phyloP scores from a whole-genome alignment of 2,888 invertebrate species.

The Dryomyza anilis region DNA sequence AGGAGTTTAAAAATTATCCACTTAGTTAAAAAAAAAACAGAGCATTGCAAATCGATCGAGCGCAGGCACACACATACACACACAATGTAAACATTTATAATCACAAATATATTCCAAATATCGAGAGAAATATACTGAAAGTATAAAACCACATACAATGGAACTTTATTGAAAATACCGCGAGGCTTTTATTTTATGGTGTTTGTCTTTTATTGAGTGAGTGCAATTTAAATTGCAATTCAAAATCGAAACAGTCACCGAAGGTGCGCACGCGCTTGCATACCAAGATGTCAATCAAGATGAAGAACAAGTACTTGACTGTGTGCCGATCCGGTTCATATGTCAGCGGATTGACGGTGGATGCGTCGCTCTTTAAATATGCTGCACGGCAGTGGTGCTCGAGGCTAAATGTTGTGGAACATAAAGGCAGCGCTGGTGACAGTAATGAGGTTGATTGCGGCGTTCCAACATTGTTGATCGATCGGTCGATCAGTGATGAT shows the following conservation, averaged over 20 bases:
- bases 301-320: background rate
- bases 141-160: background rate
- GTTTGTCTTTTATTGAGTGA: background rate
- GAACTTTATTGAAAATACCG: background rate
- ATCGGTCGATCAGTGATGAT: too few relatives aligned
- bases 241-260: background rate
- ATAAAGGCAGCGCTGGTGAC: slow-evolving; percentile 17
- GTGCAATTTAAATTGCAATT: slow-evolving; percentile 13
- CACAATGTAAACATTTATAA: background rate
- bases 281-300: slow-evolving; percentile 9
- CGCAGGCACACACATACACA: too few relatives aligned
- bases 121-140: background rate
- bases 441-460: slow-evolving; percentile 23
- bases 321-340: background rate
- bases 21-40: background rate
- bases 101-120: background rate
- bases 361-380: background rate
- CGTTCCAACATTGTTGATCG: too few relatives aligned
- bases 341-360: background rate
- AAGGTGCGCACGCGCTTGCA: slow-evolving; percentile 18
- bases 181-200: background rate
- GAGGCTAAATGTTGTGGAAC: slow-evolving; percentile 8
- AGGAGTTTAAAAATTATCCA: too few relatives aligned
- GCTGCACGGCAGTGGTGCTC: background rate
- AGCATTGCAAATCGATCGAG: background rate